phyloP scores from a whole-genome alignment of 2,113 vertebrate species.

The Himantopus leucocephalus region DNA sequence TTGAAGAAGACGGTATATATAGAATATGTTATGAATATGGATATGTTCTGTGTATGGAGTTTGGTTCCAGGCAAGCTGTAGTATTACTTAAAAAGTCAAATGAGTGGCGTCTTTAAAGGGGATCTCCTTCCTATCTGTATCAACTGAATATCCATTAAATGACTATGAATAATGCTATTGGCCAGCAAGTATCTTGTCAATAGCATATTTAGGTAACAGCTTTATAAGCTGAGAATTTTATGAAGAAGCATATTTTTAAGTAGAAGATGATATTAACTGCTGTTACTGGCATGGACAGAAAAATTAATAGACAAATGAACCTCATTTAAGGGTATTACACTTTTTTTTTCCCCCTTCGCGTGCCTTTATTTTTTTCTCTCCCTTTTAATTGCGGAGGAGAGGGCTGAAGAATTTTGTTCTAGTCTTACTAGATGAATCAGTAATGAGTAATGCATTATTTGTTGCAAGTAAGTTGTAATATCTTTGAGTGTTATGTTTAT shows the following conservation, averaged over 20 bases:
- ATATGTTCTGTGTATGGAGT: not conserved
- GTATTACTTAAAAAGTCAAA: constrained; percentile 4
- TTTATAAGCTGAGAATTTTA: not conserved
- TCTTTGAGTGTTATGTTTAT: not conserved
- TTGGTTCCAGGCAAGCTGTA: not conserved
- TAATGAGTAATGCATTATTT: not conserved
- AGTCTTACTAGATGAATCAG: not conserved
- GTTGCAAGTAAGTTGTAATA: not conserved
- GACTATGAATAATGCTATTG: not conserved
- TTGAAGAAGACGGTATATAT: not conserved
- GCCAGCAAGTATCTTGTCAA: not conserved
- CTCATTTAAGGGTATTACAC: not conserved
- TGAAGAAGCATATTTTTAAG: not conserved
- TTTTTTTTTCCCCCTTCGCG: not conserved
- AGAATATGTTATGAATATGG: not conserved
- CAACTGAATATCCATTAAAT: not conserved
- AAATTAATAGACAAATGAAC: not conserved
- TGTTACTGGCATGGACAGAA: not conserved
- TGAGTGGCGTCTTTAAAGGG: not conserved
- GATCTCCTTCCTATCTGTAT: not conserved
- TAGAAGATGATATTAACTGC: not conserved
- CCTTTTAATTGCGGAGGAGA: not conserved
- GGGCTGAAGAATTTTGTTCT: not conserved
- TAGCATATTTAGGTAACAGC: not conserved
- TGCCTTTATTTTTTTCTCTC: not conserved